These are phyloP conservation scores for Numenius phaeopus DNA, from an alignment of 2,797 vertebrate genomes.

Conservation along the genomic window DNA sequence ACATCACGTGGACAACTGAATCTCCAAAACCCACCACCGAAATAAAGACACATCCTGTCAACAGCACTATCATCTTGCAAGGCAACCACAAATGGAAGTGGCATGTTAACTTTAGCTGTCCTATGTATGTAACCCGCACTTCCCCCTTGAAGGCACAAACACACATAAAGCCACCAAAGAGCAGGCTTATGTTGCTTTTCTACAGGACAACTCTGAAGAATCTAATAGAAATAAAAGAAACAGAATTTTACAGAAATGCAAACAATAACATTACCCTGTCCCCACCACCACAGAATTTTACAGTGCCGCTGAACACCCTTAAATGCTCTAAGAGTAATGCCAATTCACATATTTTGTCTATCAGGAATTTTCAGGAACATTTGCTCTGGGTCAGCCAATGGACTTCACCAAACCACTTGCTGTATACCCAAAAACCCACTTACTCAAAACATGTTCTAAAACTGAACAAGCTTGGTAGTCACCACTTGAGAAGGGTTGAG, in stretches of 20 bases:
- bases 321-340: not conserved
- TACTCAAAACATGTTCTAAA: not conserved
- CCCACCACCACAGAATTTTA: not conserved
- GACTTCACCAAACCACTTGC: not conserved
- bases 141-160: not conserved
- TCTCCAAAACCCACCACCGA: not conserved
- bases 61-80: not conserved
- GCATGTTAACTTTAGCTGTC: not conserved
- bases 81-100: conserved; percentile 25
- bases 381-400: not conserved
- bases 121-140: not conserved
- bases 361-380: not conserved
- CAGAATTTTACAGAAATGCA: not conserved
- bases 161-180: not conserved
- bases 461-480: not conserved
- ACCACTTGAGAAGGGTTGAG: not conserved
- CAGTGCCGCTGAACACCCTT: not conserved
- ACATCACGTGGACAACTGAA: conserved; percentile 10
- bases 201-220: not conserved
- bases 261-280: not conserved
- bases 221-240: not conserved
- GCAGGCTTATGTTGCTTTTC: not conserved
- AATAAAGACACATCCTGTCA: conserved; percentile 48
- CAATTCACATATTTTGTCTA: not conserved
- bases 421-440: not conserved